A percentile compares a stretch with the other conserved stretches of the same genome.
phyloP scores from a whole-genome alignment of 2,113 vertebrate species.

The Lynx canadensis region DNA sequence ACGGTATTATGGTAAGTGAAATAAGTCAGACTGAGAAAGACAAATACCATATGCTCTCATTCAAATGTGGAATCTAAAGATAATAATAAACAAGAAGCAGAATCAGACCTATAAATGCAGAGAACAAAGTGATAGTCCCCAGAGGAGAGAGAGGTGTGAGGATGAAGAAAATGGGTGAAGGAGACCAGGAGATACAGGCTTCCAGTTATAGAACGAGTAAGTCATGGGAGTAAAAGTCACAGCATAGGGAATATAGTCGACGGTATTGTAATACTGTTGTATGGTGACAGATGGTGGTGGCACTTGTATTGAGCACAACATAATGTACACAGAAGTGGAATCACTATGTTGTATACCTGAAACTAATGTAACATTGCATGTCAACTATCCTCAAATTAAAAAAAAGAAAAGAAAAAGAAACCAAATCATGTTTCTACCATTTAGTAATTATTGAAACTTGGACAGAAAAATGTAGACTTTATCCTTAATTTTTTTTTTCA shows the following conservation, averaged over 20 bases:
- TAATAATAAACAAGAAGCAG: neutral
- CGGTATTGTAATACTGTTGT: neutral
- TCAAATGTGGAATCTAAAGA: neutral
- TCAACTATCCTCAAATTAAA: neutral
- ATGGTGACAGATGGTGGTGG: neutral
- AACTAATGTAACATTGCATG: neutral
- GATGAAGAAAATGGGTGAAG: neutral
- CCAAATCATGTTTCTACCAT: neutral
- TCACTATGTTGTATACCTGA: neutral
- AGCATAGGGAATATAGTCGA: neutral
- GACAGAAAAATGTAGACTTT: neutral
- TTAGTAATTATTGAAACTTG: neutral
- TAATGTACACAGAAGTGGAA: neutral
- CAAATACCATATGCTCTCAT: neutral
- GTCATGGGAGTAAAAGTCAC: neutral
- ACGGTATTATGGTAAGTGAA: neutral
- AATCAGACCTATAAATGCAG: neutral
- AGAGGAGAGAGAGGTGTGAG: neutral
- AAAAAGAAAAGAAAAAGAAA: neutral
- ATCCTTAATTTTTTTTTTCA: neutral
- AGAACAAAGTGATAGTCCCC: neutral
- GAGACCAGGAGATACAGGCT: too few species aligned
- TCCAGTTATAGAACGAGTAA: neutral
- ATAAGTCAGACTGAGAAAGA: neutral
- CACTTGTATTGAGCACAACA: neutral